Evolutionary conservation across 2,113 vertebrate species (phyloP), one percentile per base, ranked within the genome.

Genomic region (Melanocharis versteri): DNA sequence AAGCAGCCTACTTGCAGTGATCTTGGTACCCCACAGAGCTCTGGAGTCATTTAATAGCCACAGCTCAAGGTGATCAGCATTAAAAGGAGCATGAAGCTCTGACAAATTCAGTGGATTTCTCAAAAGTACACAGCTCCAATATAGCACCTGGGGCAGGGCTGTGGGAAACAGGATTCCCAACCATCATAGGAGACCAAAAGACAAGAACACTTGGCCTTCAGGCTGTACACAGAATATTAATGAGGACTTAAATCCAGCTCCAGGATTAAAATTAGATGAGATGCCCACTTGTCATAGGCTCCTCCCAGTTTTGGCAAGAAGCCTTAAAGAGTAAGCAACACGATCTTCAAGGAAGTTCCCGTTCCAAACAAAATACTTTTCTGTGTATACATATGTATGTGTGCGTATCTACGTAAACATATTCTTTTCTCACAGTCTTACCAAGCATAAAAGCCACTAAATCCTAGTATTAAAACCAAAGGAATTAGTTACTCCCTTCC

Each of bases 111-210:
- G 51, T 17, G 39, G 75, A 47, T 71, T 85, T 44, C 62, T 83
- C 39, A 20, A 47, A 30, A 14, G 11, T 21, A 33, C 0, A 0
- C 27, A 58, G 64, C 19, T 84, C 37, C 54, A 58, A 17, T 14
- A 60, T 24, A 76, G 50, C 37, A 31, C n/a, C 31, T 10, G 42
- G 15, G 31, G 11, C 31, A 73, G 68, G 9, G 40, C 62, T 71
- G 57, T 22, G 20, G 48, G 15, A 83, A 93, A 58, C 18, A 23
- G 16, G 18, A 82, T 31, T 87, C 65, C 56, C n/a, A 84, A 0
- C 44, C 37, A 69, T 20, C 28, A 16, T 0, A 39, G 45, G 21
- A 84, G 51, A 50, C 42, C 35, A 1, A 14, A 51, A 75, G 37
- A 72, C 37, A 70, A 83, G 45, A 39, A 54, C 48, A 51, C 6